Base-by-base conservation (phyloP, 2,888 invertebrate genomes). In the Trichacis sp. region DNA sequence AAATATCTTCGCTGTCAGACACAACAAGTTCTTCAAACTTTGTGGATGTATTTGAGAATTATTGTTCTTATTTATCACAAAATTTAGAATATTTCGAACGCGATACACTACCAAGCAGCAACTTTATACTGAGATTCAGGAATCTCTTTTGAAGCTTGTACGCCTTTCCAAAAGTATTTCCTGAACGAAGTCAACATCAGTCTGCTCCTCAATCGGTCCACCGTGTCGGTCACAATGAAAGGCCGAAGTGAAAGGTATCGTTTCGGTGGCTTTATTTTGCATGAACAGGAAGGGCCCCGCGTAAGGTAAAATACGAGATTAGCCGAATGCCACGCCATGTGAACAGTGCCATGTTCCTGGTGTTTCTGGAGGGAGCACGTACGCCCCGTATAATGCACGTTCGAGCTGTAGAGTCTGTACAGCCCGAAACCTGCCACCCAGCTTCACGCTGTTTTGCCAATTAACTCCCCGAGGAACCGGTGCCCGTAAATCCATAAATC, bases 401-500 rank as follows among this genome's bases (percentile, higher is more conserved):
- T 19, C 45, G 42, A 3, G 15, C 42, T 14, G n/a, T 8, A 14
- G n/a, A 15, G 42, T 42, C 19, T 20, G 43, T 43, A n/a, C n/a
- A n/a, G 43, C 18, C 19, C 17, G 29, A 46, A 46, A 46, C 46
- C 46, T 20, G 49, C 42, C 56, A 30, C 30, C 43, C 38, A 24
- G 49, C 57, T 64, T 64, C 64, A 64, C 64, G 64, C 64, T 64
- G 64, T 60, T 64, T 52, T 33, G 48, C 64, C 64, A 64, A 64
- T 64, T 64, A 60, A 58, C 60, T 60, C 64, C 60, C 60, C 52
- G 51, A 58, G 60, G 55, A 48, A 30, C 45, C 50, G 52, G 52
- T 60, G 40, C 30, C 59, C 48, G 49, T 58, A 52, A 52, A 58
- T 58, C 58, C 52, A 64, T 79, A 78, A 79, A 79, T 78, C 77